phyloP scores from a whole-genome alignment of 2,797 vertebrate genomes.

The Corythornis leucogaster region DNA sequence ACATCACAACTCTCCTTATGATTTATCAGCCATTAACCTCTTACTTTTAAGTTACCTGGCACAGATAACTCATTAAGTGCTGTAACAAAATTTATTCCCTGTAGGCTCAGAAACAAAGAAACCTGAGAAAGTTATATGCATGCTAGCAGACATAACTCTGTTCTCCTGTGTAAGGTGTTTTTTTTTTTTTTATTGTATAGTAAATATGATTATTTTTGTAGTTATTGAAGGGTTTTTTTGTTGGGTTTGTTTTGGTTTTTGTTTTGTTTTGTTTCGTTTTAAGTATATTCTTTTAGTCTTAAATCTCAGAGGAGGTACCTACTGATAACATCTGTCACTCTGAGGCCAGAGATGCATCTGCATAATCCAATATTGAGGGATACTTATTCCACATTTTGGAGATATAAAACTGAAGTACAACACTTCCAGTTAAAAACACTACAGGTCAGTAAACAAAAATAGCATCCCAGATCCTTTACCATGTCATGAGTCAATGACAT shows the following conservation, averaged over 20 bases:
- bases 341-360: background rate
- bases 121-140: background rate
- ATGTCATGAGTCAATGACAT: background rate
- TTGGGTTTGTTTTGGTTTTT: too few species aligned
- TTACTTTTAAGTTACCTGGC: background rate
- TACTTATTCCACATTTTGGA: background rate
- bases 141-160: background rate
- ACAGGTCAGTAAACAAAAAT: background rate
- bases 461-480: background rate
- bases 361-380: background rate
- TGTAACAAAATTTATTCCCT: constrained; percentile 11
- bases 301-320: background rate
- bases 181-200: background rate
- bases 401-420: background rate
- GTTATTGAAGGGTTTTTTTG: background rate
- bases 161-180: background rate
- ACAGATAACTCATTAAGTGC: constrained; percentile 12
- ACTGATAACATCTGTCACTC: background rate
- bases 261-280: too few species aligned
- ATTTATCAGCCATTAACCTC: constrained; percentile 24
- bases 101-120: background rate
- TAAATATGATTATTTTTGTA: background rate
- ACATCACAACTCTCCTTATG: background rate
- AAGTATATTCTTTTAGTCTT: background rate
- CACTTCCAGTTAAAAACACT: background rate